phyloP scores from a whole-genome alignment of 2,113 vertebrate genomes.

The Chaetops frenatus region DNA sequence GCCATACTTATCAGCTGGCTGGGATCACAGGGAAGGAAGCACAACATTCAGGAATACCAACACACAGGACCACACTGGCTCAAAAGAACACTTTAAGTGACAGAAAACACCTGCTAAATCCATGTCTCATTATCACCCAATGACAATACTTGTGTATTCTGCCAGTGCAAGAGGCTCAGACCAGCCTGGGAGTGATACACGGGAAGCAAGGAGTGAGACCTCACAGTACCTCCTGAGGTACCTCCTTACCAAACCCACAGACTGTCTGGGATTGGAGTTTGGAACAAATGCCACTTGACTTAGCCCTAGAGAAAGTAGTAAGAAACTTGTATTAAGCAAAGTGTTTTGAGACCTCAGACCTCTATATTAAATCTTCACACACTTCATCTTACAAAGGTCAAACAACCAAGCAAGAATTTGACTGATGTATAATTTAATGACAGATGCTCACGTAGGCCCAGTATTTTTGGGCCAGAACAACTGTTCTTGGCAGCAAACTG shows the following conservation, averaged over 20 bases:
- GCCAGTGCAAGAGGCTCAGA: background rate
- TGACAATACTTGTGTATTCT: background rate
- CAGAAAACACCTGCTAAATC: background rate
- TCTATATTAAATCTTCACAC: background rate
- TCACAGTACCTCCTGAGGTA: background rate
- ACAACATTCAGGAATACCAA: background rate
- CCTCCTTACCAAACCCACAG: background rate
- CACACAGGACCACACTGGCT: fast-evolving
- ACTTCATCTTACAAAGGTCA: background rate
- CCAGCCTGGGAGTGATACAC: fast-evolving
- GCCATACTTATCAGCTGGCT: background rate
- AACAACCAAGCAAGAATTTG: background rate
- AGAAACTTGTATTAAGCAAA: background rate
- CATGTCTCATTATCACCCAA: background rate
- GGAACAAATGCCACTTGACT: background rate
- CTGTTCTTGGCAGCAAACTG: background rate
- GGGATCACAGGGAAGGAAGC: background rate
- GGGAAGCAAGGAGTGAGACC: background rate
- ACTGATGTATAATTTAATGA: background rate
- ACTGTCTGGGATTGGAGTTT: background rate
- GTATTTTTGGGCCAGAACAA: fast-evolving
- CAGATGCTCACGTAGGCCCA: background rate
- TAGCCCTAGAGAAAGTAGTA: background rate
- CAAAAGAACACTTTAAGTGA: background rate
- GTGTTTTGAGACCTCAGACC: background rate